phyloP scores from a whole-genome alignment of 2,797 vertebrate genomes.

The Tarsius wallacei region DNA sequence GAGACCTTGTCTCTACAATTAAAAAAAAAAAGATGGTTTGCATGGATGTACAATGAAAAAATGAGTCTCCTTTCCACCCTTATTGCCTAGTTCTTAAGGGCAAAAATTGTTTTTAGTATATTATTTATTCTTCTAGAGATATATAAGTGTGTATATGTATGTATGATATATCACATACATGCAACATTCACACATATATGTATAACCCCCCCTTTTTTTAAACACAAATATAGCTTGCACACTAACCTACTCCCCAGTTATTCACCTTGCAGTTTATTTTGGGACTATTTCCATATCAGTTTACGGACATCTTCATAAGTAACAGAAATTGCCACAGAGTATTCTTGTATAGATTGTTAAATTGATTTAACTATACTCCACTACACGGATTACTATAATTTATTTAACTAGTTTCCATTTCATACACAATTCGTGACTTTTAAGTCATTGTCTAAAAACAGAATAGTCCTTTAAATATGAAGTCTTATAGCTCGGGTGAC shows the following conservation, averaged over 20 bases:
- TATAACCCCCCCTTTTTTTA: not conserved
- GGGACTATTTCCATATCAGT: not conserved
- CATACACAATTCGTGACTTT: constrained; percentile 37
- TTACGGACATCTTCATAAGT: not conserved
- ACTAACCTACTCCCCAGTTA: not conserved
- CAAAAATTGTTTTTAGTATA: constrained; percentile 21
- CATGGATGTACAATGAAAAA: constrained; percentile 42
- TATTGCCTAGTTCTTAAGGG: not conserved
- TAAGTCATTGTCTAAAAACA: constrained; percentile 34
- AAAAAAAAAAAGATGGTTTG: not conserved
- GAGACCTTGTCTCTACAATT: too few relatives aligned
- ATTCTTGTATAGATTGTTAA: not conserved
- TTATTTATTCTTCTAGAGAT: not conserved
- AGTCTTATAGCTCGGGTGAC: not conserved
- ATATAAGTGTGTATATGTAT: not conserved
- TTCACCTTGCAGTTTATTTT: constrained; percentile 48
- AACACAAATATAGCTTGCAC: not conserved
- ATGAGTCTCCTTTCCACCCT: not conserved
- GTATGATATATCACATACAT: not conserved
- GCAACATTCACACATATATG: not conserved
- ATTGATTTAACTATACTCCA: constrained; percentile 27
- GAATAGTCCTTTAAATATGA: constrained; percentile 27
- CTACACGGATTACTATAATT: not conserved
- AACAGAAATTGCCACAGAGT: not conserved
- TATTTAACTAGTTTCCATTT: constrained; percentile 42